phyloP scores from a whole-genome alignment of 2,113 vertebrate species.

The Silurus glanis region DNA sequence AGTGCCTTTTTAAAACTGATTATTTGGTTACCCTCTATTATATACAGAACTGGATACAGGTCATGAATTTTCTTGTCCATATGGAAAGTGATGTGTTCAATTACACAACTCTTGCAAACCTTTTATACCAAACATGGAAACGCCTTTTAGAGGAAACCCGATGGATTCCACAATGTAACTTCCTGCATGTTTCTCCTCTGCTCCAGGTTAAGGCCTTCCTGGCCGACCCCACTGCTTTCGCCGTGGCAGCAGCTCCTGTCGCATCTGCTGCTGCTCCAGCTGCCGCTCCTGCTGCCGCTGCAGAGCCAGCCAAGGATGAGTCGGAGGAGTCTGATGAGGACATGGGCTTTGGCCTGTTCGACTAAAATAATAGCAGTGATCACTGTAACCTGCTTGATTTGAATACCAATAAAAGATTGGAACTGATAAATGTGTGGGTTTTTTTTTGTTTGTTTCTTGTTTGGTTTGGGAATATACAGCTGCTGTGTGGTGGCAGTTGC shows the following conservation, averaged over 20 bases:
- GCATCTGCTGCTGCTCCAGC: slow-evolving; percentile 68
- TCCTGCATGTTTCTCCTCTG: neutral
- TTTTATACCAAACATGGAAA: neutral
- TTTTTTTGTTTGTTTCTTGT: neutral
- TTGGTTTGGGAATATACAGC: neutral
- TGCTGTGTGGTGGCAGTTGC: neutral
- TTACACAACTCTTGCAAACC: neutral
- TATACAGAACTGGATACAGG: neutral
- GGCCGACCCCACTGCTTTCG: slow-evolving; percentile 92
- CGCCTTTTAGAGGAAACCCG: neutral
- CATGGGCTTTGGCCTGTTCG: slow-evolving; percentile 96
- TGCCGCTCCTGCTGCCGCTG: slow-evolving; percentile 77
- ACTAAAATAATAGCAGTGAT: slow-evolving; percentile 66
- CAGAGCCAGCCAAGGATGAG: slow-evolving; percentile 83
- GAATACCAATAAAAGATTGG: slow-evolving; percentile 44
- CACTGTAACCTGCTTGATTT: neutral
- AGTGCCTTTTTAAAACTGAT: too few species aligned
- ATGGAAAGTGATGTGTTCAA: neutral
- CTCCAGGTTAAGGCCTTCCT: slow-evolving; percentile 88
- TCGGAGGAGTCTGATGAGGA: slow-evolving; percentile 93
- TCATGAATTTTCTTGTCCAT: neutral
- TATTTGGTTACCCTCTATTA: too few species aligned
- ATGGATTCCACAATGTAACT: neutral
- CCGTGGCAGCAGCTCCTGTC: slow-evolving; percentile 72
- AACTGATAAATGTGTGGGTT: neutral